Evolutionary conservation across 1,140 invertebrate species (phyloP).

Genomic region (Euglossa dilemma): DNA sequence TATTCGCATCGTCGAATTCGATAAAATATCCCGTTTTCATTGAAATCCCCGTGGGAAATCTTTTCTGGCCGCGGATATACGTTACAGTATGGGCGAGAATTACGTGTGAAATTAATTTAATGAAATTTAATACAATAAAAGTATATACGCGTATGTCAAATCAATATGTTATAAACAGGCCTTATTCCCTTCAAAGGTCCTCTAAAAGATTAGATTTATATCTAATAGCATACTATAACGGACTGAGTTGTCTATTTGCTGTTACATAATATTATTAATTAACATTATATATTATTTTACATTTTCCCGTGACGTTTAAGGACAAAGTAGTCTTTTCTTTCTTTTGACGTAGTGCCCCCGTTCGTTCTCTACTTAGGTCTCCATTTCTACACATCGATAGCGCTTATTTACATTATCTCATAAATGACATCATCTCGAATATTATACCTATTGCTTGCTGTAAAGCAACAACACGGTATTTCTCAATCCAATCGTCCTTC

Average conservation of each 20-base stretch:
- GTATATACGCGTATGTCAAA: constrained; percentile 61
- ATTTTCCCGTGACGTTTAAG: constrained; percentile 66
- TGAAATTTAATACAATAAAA: constrained; percentile 65
- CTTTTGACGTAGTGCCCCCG: constrained; percentile 48
- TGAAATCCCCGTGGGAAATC: neutral
- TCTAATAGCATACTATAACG: constrained; percentile 75
- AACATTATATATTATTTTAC: constrained; percentile 79
- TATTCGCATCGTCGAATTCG: neutral
- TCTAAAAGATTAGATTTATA: constrained; percentile 74
- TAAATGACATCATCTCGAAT: constrained; percentile 72
- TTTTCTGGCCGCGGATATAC: constrained; percentile 9
- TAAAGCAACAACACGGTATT: constrained; percentile 61
- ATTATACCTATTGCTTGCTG: constrained; percentile 60
- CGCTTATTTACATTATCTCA: constrained; percentile 75
- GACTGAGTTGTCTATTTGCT: constrained; percentile 72
- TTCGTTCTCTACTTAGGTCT: constrained; percentile 64
- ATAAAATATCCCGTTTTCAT: constrained; percentile 25
- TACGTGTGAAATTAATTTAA: constrained; percentile 56
- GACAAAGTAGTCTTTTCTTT: constrained; percentile 53
- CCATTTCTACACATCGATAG: constrained; percentile 68
- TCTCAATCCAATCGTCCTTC: constrained; percentile 55
- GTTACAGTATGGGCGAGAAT: constrained; percentile 17
- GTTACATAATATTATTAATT: constrained; percentile 73
- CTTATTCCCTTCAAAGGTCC: constrained; percentile 66
- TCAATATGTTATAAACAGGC: constrained; percentile 71